These are phyloP conservation scores for Lepidonotus clava DNA, from an alignment of 2,888 invertebrate species.

Conservation along the genomic window DNA sequence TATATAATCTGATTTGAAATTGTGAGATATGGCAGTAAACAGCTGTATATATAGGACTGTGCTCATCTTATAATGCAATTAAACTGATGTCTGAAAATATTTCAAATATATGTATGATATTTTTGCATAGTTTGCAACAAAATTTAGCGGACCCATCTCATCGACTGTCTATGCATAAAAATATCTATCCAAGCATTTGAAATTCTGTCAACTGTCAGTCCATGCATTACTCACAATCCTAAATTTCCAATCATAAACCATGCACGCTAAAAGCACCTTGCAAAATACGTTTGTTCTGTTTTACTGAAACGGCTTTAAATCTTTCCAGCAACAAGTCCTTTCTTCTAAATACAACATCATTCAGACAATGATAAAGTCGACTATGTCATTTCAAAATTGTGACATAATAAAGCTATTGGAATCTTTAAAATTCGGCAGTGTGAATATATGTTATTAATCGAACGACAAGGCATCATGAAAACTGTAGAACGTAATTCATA, in stretches of 20 bases:
- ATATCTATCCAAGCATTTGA: not conserved
- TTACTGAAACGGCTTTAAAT: no score
- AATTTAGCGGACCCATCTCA: constrained; percentile 18
- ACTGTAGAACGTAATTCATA: no score
- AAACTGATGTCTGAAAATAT: not conserved
- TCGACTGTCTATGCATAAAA: not conserved
- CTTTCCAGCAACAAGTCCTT: no score
- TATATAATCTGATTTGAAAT: not conserved
- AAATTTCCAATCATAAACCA: not conserved
- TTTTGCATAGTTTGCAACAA: constrained; percentile 13
- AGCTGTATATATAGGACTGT: not conserved
- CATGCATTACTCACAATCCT: not conserved
- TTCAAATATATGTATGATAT: not conserved
- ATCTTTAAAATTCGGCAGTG: no score
- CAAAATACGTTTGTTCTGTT: constrained; percentile 6
- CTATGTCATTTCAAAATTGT: no score
- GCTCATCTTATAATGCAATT: not conserved
- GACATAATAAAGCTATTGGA: no score
- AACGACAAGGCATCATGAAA: no score
- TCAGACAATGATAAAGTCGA: no score
- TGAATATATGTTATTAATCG: no score
- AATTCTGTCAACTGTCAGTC: not conserved
- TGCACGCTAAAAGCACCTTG: not conserved
- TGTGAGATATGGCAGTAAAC: constrained; percentile 32
- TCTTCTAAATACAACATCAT: no score